A percentile compares a stretch with the other conserved stretches of the same genome.
These are phyloP conservation scores for Linnaemya tessellans DNA, from an alignment of 2,888 invertebrate genomes.

Conservation along the genomic window DNA sequence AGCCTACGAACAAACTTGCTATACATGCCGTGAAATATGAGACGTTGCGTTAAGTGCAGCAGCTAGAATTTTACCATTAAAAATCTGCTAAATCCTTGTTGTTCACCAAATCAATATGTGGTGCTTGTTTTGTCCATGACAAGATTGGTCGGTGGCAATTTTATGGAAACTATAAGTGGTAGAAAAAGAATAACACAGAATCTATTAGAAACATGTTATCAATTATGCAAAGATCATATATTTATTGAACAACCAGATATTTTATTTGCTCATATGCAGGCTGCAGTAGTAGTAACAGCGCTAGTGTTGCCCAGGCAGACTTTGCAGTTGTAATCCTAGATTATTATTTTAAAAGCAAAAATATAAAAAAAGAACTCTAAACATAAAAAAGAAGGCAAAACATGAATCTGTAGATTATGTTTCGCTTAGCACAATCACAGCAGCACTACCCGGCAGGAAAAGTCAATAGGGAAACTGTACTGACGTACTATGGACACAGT, in stretches of 20 bases:
- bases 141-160: conserved; percentile 12
- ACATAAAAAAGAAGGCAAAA: conserved; percentile 38
- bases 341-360: conserved; percentile 56
- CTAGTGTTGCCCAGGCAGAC: conserved; percentile 43
- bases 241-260: conserved; percentile 65
- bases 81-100: conserved; percentile 64
- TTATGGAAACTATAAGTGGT: conserved; percentile 16
- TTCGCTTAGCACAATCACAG: conserved; percentile 21
- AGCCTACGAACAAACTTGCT: conserved; percentile 12
- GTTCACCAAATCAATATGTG: conserved; percentile 58
- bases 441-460: no score
- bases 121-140: neutral
- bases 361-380: neutral
- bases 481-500: no score
- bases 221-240: conserved; percentile 64
- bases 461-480: no score
- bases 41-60: conserved; percentile 60
- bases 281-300: conserved; percentile 4
- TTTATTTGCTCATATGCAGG: conserved; percentile 26
- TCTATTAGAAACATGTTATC: conserved; percentile 64
- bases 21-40: conserved; percentile 53
- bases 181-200: conserved; percentile 1
- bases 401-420: conserved; percentile 59
- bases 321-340: conserved; percentile 67
- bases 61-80: conserved; percentile 58